These are phyloP conservation scores for Orestias chungarensis DNA, from an alignment of 2,797 vertebrate species.

Conservation along the genomic window DNA sequence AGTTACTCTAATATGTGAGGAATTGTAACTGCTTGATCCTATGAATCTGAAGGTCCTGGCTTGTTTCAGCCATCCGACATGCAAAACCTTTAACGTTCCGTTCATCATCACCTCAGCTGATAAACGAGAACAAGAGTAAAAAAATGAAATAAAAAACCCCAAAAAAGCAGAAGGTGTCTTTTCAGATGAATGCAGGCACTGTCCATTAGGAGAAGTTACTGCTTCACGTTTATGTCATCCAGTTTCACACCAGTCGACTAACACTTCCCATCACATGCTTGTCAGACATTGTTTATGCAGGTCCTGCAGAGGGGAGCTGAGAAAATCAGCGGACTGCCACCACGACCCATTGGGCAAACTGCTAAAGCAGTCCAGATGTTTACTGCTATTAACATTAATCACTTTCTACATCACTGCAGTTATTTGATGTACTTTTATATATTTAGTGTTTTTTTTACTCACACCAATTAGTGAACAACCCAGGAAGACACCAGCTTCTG, in stretches of 20 bases:
- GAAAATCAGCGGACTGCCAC: too few relatives aligned
- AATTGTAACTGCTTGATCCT: too few relatives aligned
- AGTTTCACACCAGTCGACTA: background rate
- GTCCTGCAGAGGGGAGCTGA: too few relatives aligned
- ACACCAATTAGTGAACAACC: background rate
- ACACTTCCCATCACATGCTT: background rate
- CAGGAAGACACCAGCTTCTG: background rate
- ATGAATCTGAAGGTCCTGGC: background rate
- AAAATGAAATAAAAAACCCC: too few relatives aligned
- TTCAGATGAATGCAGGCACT: background rate
- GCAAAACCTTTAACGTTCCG: background rate
- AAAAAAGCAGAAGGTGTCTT: background rate
- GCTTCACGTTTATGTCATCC: background rate
- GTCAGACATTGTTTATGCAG: too few relatives aligned
- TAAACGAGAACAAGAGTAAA: background rate
- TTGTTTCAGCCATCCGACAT: background rate
- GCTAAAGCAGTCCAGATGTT: too few relatives aligned
- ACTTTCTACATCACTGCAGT: background rate
- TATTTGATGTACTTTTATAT: background rate
- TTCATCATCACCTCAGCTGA: background rate
- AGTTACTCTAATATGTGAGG: too few relatives aligned
- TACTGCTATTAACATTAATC: background rate
- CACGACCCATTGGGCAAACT: too few relatives aligned
- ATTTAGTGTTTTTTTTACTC: background rate
- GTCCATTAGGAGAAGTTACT: background rate